These are phyloP conservation scores for Parazoanthus swiftii DNA, from an alignment of 92 coral and sea anemone genomes.

Conservation along the genomic window DNA sequence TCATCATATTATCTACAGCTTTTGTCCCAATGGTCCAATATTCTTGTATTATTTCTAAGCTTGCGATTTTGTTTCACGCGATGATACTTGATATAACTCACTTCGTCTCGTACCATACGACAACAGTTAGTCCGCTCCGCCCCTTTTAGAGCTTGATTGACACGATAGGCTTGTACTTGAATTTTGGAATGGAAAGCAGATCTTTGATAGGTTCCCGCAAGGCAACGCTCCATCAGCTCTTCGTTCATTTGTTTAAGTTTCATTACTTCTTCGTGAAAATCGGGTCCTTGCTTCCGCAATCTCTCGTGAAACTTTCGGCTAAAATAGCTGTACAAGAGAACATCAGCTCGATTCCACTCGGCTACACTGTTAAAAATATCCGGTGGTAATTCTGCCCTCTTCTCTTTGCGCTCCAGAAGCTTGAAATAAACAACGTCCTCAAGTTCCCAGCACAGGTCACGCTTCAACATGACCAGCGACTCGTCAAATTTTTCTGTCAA, in stretches of 20 bases:
- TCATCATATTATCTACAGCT: background rate
- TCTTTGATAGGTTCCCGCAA: conserved; percentile 9
- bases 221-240: conserved; percentile 8
- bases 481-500: conserved; percentile 79
- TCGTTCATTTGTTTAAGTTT: conserved; percentile 20
- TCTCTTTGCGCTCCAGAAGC: conserved; percentile 58
- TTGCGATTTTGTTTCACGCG: conserved; percentile 16
- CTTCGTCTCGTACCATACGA: conserved; percentile 36
- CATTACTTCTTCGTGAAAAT: conserved; percentile 56
- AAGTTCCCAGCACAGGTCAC: conserved; percentile 68
- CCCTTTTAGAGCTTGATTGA: conserved; percentile 1
- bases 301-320: conserved; percentile 61
- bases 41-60: background rate
- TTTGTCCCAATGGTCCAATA: background rate
- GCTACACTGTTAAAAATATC: conserved; percentile 46
- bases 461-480: conserved; percentile 69
- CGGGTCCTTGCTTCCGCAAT: conserved; percentile 61
- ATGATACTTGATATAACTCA: conserved; percentile 32
- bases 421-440: conserved; percentile 67
- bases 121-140: conserved; percentile 11
- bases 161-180: background rate
- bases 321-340: conserved; percentile 61
- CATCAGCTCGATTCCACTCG: conserved; percentile 78
- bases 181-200: conserved; percentile 5
- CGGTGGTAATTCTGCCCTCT: background rate